Evolutionary conservation across 2,888 invertebrate species (phyloP).

Genomic region (Lamproptera curius): DNA sequence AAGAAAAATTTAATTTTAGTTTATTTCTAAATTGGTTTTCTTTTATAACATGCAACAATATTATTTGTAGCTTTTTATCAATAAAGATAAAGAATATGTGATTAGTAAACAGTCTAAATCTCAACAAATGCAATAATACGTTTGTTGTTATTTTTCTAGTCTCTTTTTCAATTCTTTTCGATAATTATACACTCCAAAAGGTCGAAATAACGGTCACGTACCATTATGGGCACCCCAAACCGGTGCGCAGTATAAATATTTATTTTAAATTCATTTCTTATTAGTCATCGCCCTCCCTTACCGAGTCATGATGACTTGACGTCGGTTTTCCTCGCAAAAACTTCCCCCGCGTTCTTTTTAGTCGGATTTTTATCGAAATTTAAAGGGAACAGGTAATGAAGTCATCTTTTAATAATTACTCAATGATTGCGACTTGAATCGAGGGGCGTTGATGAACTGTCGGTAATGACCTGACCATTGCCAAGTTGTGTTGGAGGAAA

Average conservation of each 20-base stretch:
- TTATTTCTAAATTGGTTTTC: too few species aligned
- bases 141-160: too few species aligned
- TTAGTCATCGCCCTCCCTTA: conserved; percentile 11
- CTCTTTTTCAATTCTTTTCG: too few species aligned
- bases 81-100: too few species aligned
- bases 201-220: too few species aligned
- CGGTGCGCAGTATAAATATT: neutral
- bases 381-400: conserved; percentile 35
- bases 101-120: too few species aligned
- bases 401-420: conserved; percentile 36
- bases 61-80: too few species aligned
- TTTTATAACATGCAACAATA: too few species aligned
- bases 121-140: neutral
- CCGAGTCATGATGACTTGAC: conserved; percentile 11
- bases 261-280: conserved; percentile 15
- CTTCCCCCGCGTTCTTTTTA: neutral
- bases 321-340: neutral
- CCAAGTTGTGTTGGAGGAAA: neutral
- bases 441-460: conserved; percentile 1
- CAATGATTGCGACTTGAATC: conserved; percentile 11
- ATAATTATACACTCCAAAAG: too few species aligned
- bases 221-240: neutral
- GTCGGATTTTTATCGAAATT: conserved; percentile 22
- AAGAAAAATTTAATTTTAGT: too few species aligned
- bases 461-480: conserved; percentile 4